Base-by-base conservation (phyloP, 2,113 vertebrate genomes). In the Pelecanus crispus region DNA sequence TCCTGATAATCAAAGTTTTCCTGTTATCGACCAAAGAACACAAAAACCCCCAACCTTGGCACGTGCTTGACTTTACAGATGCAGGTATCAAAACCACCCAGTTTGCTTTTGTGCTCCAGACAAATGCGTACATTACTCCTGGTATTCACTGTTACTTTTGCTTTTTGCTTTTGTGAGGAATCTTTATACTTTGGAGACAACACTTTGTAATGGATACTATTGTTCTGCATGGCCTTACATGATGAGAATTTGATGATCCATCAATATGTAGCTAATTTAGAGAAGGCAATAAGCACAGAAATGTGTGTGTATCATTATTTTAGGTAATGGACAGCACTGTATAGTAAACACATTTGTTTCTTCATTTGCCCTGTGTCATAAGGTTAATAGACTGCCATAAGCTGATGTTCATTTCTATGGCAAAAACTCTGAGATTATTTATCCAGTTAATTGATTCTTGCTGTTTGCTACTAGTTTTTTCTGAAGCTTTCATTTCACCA, bases 311-410 rank as follows among this genome's bases (percentile, higher is more conserved):
- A 11, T 53, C n/a, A 38, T 77, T 81, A 58, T 32, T 78, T 68
- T 17, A 53, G 53, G 1, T 71, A 34, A 26, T 11, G 5, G 47
- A 38, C 53, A 56, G 70, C 31, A 4, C 49, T 55, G 22, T 17
- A 14, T 17, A 71, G 40, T 83, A 66, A 92, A 89, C 56, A 72
- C 52, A 62, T 67, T 45, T 32, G 20, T 91, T 86, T 72, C 45
- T 92, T 84, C 42, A 8, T 70, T 40, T 67, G 50, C 52, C 32
- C 26, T 0, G 4, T 94, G 81, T 40, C 56, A 19, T 7, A 17
- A 88, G 94, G 90, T 92, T 96, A 95, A 93, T 93, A 58, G 81
- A 6, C 70, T 93, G 89, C 38, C 36, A 32, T 16, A 50, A 91
- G 8, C 47, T 89, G 75, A 24, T 4, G 4, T 19, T 75, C 11